Percentiles rank a stretch among this genome's conserved stretches.
Conservation (phyloP, 1,140 invertebrate species). For the Plectrocnemia conspersa region DNA sequence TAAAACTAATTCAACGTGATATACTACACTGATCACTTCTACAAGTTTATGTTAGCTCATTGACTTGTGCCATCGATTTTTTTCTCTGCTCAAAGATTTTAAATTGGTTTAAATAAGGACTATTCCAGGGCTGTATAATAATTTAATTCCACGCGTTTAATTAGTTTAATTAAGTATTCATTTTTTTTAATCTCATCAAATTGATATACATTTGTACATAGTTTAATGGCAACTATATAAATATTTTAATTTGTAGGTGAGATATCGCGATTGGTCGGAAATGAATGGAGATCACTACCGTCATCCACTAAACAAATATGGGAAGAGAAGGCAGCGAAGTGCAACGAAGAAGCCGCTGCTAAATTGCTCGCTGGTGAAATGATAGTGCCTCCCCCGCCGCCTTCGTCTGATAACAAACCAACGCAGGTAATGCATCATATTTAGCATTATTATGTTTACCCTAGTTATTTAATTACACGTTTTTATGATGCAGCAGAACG, state of each 20-base stretch:
- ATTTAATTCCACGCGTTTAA: not conserved
- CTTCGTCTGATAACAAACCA: not conserved
- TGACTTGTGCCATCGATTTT: no score
- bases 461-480: slow-evolving; percentile 1
- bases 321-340: slow-evolving; percentile 83
- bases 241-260: slow-evolving; percentile 53
- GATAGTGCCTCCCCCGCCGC: not conserved
- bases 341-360: slow-evolving; percentile 78
- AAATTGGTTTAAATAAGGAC: no score
- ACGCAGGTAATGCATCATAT: not conserved
- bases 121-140: no score
- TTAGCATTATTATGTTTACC: not conserved
- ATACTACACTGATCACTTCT: no score
- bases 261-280: slow-evolving; percentile 94
- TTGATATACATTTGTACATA: slow-evolving; percentile 4
- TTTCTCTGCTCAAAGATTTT: no score
- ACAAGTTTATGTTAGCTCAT: no score
- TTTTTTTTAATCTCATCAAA: not conserved
- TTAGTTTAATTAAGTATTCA: not conserved
- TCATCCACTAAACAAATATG: slow-evolving; percentile 85
- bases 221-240: not conserved
- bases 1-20: no score
- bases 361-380: slow-evolving; percentile 47
- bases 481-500: slow-evolving; percentile 17
- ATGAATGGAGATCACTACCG: slow-evolving; percentile 91